Evolutionary conservation across 2,888 invertebrate genomes (phyloP).

Genomic region (Acrocyrtus sp.): DNA sequence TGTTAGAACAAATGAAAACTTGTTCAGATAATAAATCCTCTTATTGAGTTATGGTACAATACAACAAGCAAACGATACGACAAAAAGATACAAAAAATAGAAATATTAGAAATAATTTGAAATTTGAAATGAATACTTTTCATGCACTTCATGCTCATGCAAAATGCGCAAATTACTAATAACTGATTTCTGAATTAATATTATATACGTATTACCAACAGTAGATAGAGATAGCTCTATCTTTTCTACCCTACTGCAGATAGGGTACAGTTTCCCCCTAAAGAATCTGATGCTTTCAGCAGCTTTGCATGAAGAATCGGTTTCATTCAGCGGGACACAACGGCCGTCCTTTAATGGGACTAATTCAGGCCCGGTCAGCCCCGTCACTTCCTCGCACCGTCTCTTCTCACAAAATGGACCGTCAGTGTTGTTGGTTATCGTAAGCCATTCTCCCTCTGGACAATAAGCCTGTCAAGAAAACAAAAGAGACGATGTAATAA

Average conservation of each 20-base stretch:
- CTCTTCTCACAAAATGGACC: slow-evolving; percentile 19
- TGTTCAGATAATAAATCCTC: too few species aligned
- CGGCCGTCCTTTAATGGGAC: slow-evolving; percentile 26
- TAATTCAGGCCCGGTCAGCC: background rate
- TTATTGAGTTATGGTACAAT: too few species aligned
- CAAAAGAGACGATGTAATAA: background rate
- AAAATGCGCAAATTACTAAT: too few species aligned
- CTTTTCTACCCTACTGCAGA: background rate
- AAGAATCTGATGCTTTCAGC: slow-evolving; percentile 9
- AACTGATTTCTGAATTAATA: too few species aligned
- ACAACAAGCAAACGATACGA: too few species aligned
- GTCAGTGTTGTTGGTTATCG: slow-evolving; percentile 4
- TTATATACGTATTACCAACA: too few species aligned
- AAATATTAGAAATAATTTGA: too few species aligned
- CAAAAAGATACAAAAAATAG: too few species aligned
- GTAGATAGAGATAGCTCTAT: too few species aligned
- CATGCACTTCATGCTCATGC: too few species aligned
- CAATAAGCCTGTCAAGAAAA: slow-evolving; percentile 33
- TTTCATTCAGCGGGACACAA: slow-evolving; percentile 42
- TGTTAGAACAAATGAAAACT: too few species aligned
- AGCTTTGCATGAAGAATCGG: slow-evolving; percentile 13
- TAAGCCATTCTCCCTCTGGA: slow-evolving; percentile 34
- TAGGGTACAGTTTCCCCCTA: background rate
- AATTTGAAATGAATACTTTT: too few species aligned
- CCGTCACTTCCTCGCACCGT: background rate